Evolutionary conservation across 2,113 vertebrate genomes (phyloP).

Genomic region (Pantherophis guttatus): DNA sequence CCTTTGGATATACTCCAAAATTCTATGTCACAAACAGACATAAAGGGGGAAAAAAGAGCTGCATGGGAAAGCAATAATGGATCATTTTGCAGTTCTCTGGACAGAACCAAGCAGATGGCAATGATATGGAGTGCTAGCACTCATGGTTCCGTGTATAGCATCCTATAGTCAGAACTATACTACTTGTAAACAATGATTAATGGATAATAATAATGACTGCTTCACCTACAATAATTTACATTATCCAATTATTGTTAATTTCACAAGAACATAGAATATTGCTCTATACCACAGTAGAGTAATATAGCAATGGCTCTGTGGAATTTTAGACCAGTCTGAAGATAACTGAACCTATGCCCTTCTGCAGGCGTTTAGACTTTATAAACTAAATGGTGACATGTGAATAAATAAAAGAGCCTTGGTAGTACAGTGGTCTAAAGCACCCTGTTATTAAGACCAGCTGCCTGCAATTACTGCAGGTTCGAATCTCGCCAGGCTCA

Average conservation of each 20-base stretch:
- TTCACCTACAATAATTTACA: neutral
- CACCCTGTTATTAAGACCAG: no score
- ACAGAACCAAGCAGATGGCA: neutral
- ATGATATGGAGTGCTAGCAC: neutral
- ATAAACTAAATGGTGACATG: neutral
- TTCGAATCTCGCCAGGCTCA: no score
- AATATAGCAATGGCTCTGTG: neutral
- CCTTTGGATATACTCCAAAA: neutral
- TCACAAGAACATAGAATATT: neutral
- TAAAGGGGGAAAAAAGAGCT: neutral
- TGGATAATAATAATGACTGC: neutral
- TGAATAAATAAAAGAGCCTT: neutral
- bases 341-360: neutral
- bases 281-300: neutral
- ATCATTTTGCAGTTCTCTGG: neutral
- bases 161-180: neutral
- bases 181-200: neutral
- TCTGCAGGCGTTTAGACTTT: neutral
- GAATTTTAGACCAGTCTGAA: neutral
- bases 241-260: neutral
- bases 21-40: neutral
- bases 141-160: neutral
- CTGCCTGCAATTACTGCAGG: no score
- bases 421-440: no score
- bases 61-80: neutral